Conservation (phyloP, 2,113 vertebrate genomes). For the Delphinapterus leucas region DNA sequence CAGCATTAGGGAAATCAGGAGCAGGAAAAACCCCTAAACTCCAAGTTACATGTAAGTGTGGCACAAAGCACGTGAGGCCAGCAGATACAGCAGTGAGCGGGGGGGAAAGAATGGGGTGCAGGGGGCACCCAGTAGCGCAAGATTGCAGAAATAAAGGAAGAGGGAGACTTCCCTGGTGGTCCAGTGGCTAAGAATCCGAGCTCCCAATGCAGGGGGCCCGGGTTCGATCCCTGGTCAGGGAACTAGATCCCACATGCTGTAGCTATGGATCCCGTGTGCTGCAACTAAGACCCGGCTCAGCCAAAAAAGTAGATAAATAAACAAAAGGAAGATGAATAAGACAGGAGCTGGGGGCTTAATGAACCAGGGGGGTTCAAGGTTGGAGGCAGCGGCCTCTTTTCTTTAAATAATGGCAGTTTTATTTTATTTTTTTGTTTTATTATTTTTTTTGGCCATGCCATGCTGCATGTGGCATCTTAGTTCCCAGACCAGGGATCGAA, state of each 20-base stretch:
- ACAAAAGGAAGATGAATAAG: neutral
- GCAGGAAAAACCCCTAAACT: neutral
- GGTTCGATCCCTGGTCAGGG: neutral
- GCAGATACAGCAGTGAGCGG: neutral
- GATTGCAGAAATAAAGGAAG: neutral
- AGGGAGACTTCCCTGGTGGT: neutral
- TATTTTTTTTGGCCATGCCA: too few relatives aligned
- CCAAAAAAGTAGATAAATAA: neutral
- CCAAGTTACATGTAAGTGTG: neutral
- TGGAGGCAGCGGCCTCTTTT: neutral
- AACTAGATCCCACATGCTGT: neutral
- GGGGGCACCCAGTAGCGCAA: fast-evolving
- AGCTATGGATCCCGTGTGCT: too few relatives aligned
- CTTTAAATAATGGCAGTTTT: too few relatives aligned
- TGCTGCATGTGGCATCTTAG: too few relatives aligned
- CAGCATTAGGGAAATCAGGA: neutral
- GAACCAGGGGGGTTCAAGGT: neutral
- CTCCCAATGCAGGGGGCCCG: neutral
- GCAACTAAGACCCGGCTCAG: neutral
- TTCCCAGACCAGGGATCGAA: too few relatives aligned
- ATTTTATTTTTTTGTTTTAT: too few relatives aligned
- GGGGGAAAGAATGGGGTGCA: fast-evolving
- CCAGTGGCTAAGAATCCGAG: neutral
- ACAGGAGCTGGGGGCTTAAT: neutral
- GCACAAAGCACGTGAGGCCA: neutral